These are phyloP conservation scores for Drosophila kokeensis DNA, from an alignment of 2,888 invertebrate genomes.

Conservation along the genomic window DNA sequence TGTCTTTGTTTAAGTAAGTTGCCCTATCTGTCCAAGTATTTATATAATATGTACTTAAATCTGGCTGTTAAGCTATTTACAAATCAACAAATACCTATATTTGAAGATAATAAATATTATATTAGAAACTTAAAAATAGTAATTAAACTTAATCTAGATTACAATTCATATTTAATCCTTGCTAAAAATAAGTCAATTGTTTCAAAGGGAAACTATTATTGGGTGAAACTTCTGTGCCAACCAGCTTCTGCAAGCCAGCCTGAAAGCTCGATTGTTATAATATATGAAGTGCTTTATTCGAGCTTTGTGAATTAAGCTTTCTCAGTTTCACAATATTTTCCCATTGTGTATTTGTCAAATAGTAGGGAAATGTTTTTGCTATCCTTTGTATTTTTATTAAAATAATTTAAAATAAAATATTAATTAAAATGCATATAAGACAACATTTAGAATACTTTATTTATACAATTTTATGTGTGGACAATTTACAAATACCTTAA, in stretches of 20 bases:
- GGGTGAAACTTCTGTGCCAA: neutral
- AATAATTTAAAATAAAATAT: neutral
- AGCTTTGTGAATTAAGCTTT: neutral
- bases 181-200: neutral
- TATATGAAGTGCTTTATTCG: neutral
- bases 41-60: neutral
- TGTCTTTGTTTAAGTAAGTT: neutral
- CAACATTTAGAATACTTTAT: neutral
- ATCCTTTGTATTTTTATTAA: neutral
- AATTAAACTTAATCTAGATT: neutral
- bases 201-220: neutral
- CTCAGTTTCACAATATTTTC: neutral
- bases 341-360: slow-evolving; percentile 1
- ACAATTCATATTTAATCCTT: neutral
- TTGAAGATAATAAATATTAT: neutral
- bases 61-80: neutral
- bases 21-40: neutral
- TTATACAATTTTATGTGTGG: neutral
- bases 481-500: neutral
- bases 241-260: neutral
- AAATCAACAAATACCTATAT: neutral
- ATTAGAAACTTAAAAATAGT: neutral
- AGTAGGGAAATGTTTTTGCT: neutral
- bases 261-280: neutral
- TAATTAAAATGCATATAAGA: neutral